Base-by-base conservation (phyloP, 2,797 vertebrate species). In the Aerospiza tachiro region DNA sequence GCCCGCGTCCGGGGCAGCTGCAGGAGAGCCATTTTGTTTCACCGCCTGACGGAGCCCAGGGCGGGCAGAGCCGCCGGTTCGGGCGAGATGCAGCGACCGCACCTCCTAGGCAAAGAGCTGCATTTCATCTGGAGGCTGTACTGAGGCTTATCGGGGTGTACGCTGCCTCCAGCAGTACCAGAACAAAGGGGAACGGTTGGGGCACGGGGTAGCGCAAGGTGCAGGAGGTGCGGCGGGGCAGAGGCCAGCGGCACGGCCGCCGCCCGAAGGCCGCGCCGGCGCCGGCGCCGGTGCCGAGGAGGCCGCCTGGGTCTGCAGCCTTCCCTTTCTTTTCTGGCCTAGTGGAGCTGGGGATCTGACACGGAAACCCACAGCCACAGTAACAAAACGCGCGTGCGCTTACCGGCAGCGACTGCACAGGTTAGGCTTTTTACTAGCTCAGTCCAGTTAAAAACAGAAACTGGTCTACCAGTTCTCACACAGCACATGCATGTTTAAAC, bases 171-270 rank as follows among this genome's bases (percentile, higher is more conserved):
- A 5, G 77, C 11, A 12, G 66, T 1, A 6, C 55, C 1, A 3
- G 52, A 6, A 3, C 40, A 15, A 26, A 19, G 50, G 25, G 19
- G 58, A 21, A 38, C 9, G 33, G 55, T 2, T 6, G n/a, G 26
- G 49, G 66, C 50, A 0, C 1, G 36, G 12, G 15, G 40, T 1
- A 25, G 66, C 9, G 6, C 58, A 11, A 15, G 59, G 61, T 16
- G 45, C 14, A 0, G 1, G 1, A 2, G 59, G 28, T 4, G 35
- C 5, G 8, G 5, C 3, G 58, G 36, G 2, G n/a, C 16, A 3
- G 18, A 10, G 59, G 25, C 5, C 22, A 5, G 62, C 49, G 1
- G 7, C 23, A 0, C 26, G 0, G 52, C 52, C 16, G 11, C 17
- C 29, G 17, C 17, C 29, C 28, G 16, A 11, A 36, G 36, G 36